Base-by-base conservation (phyloP, 2,113 vertebrate genomes). In the Dicaeum eximium region DNA sequence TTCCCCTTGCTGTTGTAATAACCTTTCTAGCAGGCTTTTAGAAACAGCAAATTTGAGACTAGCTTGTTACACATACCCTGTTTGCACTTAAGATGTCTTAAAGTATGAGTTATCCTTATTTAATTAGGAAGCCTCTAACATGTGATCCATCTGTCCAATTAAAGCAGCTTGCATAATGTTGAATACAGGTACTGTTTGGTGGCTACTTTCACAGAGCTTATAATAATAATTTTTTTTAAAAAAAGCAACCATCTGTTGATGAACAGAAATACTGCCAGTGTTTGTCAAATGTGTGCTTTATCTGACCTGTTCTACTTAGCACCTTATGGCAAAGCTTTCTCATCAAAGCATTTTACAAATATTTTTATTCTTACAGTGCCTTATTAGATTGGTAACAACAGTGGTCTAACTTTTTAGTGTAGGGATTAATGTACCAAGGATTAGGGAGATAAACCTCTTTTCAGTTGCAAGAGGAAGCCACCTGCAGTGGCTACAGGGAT, bases 221-320 rank as follows among this genome's bases (percentile, higher is more conserved):
- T 80, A 93, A 91, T 91, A 92, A 87, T 91, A 35, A 40, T 45
- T 15, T 40, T 54, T 61, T 67, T 62, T 38, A 45, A 13, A 2
- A 2, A 66, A 90, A 88, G 18, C 77, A 90, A 35, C 96, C 96
- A 95, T 97, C 95, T 96, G 96, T 90, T 94, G 93, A 72, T 93
- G 91, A 93, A 78, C 67, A 91, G 77, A 90, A 88, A 78, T 80
- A 78, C 72, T 97, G 96, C 95, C 95, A 97, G 4, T 95, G 83
- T 96, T 97, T 96, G 92, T 97, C 95, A 95, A 94, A 94, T 74
- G 86, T 74, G 33, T 91, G 65, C 86, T 93, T 96, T 95, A 96
- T 97, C 94, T 97, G 96, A 96, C 95, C 96, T 94, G 88, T 92
- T 95, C 96, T 93, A 31, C 77, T 94, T 93, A 93, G 83, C 82